Percentiles rank a stretch among this genome's conserved stretches.
These are phyloP conservation scores for Chiloscyllium punctatum DNA, from an alignment of 2,797 vertebrate species.

Conservation along the genomic window DNA sequence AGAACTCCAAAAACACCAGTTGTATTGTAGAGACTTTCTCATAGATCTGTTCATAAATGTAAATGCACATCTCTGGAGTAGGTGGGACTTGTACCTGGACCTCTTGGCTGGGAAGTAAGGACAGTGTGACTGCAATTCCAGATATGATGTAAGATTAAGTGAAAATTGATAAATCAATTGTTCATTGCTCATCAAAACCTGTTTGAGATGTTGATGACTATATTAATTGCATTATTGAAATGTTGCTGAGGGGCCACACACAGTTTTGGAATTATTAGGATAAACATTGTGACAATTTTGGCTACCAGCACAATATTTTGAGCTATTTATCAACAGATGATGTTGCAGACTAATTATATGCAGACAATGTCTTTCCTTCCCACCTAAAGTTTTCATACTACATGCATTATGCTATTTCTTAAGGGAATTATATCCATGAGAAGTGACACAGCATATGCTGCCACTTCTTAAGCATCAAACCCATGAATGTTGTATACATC, in stretches of 20 bases:
- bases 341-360: not conserved
- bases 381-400: not conserved
- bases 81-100: no score
- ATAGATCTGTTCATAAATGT: no score
- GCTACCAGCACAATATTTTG: not conserved
- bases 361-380: not conserved
- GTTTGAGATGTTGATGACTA: not conserved
- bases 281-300: not conserved
- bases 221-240: not conserved
- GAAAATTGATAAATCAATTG: not conserved
- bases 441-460: not conserved
- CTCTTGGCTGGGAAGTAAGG: no score
- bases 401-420: not conserved
- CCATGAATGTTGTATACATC: not conserved
- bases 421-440: not conserved
- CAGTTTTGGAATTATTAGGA: not conserved
- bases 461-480: not conserved
- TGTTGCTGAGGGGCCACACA: not conserved
- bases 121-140: not conserved
- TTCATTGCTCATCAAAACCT: not conserved
- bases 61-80: no score
- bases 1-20: no score
- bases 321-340: not conserved
- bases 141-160: not conserved
- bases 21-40: no score